Conservation (phyloP, 2,797 vertebrate species). For the Ataeniobius toweri region DNA sequence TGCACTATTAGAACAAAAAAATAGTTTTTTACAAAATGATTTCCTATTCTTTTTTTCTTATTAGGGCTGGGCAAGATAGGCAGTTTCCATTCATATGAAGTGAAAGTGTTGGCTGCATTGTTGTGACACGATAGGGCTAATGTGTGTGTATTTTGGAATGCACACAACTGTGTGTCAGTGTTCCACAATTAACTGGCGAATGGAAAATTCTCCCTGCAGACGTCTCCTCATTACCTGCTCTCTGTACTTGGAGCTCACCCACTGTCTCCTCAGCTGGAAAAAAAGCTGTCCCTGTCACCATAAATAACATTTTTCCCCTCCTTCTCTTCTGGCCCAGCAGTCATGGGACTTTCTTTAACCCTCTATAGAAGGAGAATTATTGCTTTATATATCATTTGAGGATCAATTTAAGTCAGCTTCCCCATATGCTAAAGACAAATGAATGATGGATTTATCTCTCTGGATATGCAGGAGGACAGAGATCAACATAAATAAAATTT, state of each 20-base stretch:
- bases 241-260: conserved; percentile 40
- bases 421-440: conserved; percentile 50
- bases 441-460: conserved; percentile 23
- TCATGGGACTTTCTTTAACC: conserved; percentile 34
- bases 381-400: conserved; percentile 64
- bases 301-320: conserved; percentile 59
- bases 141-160: conserved; percentile 15
- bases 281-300: conserved; percentile 59
- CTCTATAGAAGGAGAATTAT: conserved; percentile 54
- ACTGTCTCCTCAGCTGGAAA: conserved; percentile 52
- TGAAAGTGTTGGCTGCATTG: neutral
- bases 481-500: conserved; percentile 32
- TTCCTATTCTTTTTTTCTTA: conserved; percentile 9
- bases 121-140: neutral
- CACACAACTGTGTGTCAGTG: conserved; percentile 31
- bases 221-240: conserved; percentile 55
- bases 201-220: conserved; percentile 56
- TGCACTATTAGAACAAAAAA: neutral
- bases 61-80: neutral
- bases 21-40: conserved; percentile 2
- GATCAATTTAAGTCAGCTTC: conserved; percentile 56
- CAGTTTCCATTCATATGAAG: neutral
- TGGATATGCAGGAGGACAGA: conserved; percentile 13
- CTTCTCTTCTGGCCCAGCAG: conserved; percentile 33
- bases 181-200: conserved; percentile 54